Evolutionary conservation across 2,113 vertebrate species (phyloP), one percentile per base, ranked within the genome.

Genomic region (Istiophorus platypterus): DNA sequence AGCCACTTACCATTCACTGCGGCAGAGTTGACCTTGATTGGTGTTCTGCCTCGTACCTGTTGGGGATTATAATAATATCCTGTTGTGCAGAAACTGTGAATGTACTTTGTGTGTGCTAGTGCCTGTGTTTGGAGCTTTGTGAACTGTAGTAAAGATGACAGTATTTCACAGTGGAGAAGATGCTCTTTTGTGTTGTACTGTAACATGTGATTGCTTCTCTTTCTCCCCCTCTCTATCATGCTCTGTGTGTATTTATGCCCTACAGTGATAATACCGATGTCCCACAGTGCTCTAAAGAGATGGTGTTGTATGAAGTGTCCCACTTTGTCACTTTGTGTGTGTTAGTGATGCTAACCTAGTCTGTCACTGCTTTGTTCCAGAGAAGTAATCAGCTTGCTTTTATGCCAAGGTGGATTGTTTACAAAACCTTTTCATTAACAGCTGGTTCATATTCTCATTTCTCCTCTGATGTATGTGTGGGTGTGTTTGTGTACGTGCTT

Each of bases 21-120:
- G 71, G 71, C 81, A 59, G 82, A 79, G 80, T 81, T 90, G 86
- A 91, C 87, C 89, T 92, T 93, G 88, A 90, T 88, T 81, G 68
- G 84, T 84, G 80, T 80, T 84, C 82, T 85, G 39, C 73, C 80
- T 88, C 59, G 39, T 84, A 88, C 88, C 90, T 90, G 73, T 90
- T 81, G 71, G 76, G 79, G 84, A 87, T 89, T 91, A 85, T 89
- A 85, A 90, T 90, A 85, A 85, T 85, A 82, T 90, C 87, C 76
- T 76, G 80, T 87, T 84, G 84, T 34, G 79, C 77, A 58, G 66
- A 86, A 47, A 80, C 39, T 45, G 42, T 85, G 71, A 77, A 68
- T 85, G 67, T 61, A 17, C 9, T 57, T 34, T 54, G 51, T 61
- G 78, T 65, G 61, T 66, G 26, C 34, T 12, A 52, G 68, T 45